Conservation (phyloP, 2,888 invertebrate genomes). For the Mesopsocus fuscifrons region DNA sequence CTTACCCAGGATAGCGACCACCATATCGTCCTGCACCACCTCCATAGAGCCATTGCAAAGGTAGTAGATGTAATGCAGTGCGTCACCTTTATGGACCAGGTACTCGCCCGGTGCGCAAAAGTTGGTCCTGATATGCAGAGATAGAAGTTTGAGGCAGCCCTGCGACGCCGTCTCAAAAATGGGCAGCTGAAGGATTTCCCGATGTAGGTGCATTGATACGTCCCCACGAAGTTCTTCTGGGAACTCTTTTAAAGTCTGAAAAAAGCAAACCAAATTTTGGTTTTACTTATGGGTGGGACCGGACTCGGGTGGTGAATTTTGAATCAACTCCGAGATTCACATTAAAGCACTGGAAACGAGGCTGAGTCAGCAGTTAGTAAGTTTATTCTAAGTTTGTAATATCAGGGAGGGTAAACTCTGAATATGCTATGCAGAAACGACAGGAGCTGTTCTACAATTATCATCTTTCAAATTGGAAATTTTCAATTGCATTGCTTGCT, state of each 20-base stretch:
- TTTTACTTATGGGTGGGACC: slow-evolving; percentile 8
- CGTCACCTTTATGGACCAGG: slow-evolving; percentile 85
- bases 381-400: slow-evolving; percentile 1
- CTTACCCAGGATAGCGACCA: slow-evolving; percentile 89
- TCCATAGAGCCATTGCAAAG: slow-evolving; percentile 96
- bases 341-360: not conserved
- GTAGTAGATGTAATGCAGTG: slow-evolving; percentile 83
- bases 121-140: slow-evolving; percentile 80
- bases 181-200: slow-evolving; percentile 82
- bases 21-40: slow-evolving; percentile 90
- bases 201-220: slow-evolving; percentile 86
- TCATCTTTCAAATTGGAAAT: too few species aligned
- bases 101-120: slow-evolving; percentile 95
- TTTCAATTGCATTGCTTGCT: too few species aligned
- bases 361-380: slow-evolving; percentile 9
- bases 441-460: too few species aligned
- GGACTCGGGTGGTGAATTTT: slow-evolving; percentile 9
- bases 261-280: slow-evolving; percentile 14
- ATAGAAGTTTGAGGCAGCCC: slow-evolving; percentile 81
- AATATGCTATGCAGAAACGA: too few species aligned
- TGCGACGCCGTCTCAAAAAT: slow-evolving; percentile 90
- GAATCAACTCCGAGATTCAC: not conserved
- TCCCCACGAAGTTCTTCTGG: slow-evolving; percentile 91
- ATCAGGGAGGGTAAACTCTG: too few species aligned
- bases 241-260: slow-evolving; percentile 82